Evolutionary conservation across 2,797 vertebrate genomes (phyloP).

Genomic region (Euthynnus affinis): DNA sequence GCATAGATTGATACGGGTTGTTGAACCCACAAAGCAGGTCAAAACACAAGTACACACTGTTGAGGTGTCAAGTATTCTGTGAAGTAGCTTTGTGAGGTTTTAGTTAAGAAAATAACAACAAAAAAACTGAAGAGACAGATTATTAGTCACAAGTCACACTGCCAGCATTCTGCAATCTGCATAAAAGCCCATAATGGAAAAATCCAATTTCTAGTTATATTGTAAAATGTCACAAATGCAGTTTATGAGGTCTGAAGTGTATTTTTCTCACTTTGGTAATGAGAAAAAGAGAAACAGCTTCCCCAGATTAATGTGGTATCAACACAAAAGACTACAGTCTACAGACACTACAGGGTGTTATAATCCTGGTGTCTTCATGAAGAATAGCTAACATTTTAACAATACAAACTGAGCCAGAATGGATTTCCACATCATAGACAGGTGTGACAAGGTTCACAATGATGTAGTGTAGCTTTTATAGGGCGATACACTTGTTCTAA

Average conservation of each 20-base stretch:
- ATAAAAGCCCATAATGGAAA: not conserved
- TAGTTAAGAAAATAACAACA: not conserved
- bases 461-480: not conserved
- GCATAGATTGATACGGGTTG: not conserved
- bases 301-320: not conserved
- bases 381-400: not conserved
- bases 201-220: not conserved
- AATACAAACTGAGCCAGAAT: not conserved
- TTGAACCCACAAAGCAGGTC: not conserved
- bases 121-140: not conserved
- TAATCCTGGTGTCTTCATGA: not conserved
- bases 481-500: not conserved
- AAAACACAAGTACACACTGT: not conserved
- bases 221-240: not conserved
- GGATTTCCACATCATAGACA: not conserved
- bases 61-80: not conserved
- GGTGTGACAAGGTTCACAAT: conserved; percentile 1
- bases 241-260: conserved; percentile 7
- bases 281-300: conserved; percentile 9
- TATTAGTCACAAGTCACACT: conserved; percentile 1
- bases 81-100: not conserved
- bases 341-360: not conserved
- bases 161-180: not conserved
- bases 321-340: conserved; percentile 7
- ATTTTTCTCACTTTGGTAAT: not conserved